Base-by-base conservation (phyloP, 2,888 invertebrate species). In the Urechis unicinctus region DNA sequence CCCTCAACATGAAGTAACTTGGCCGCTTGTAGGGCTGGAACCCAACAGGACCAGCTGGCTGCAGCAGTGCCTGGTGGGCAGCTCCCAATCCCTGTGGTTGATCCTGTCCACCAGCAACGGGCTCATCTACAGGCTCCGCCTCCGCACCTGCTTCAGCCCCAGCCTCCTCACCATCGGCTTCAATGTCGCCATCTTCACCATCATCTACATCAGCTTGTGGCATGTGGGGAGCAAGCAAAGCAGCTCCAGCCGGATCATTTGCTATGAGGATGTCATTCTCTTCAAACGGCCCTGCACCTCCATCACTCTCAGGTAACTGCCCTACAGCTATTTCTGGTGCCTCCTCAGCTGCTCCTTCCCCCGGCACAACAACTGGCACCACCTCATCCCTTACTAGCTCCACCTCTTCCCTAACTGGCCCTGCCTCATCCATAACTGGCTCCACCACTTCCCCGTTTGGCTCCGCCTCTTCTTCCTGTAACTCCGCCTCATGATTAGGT, bases 11-110 rank as follows among this genome's bases (percentile, higher is more conserved):
- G 77, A 96, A 94, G 81, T 88, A 88, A 9, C 85, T 84, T 0
- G 92, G 94, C 45, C 86, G 83, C n/a, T 84, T 83, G 77, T 94
- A 97, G 0, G 94, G 91, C 78, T 94, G 92, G 77, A 88, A 91
- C 26, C 89, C 89, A 31, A 75, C 72, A 25, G 88, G 85, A 22
- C 81, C 81, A 69, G 91, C 89, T 50, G 91, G 85, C 68, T 92
- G 88, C 69, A 92, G 82, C 59, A 95, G 80, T 0, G 93, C 93
- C 80, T 92, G 86, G 80, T 93, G 93, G 0, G 88, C 92, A 0
- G 89, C 91, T 0, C 88, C 92, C 6, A 84, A 73, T 48, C 81
- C 82, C 54, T 56, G 66, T 2, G 50, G 45, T 31, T 56, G 53
- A 3, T 60, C 58, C 21, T 55, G 57, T 43, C 50, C 55, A 46